A percentile compares a stretch with the other conserved stretches of the same genome.
These are phyloP conservation scores for Sphenodon punctatus DNA, from an alignment of 2,797 vertebrate genomes.

Conservation along the genomic window DNA sequence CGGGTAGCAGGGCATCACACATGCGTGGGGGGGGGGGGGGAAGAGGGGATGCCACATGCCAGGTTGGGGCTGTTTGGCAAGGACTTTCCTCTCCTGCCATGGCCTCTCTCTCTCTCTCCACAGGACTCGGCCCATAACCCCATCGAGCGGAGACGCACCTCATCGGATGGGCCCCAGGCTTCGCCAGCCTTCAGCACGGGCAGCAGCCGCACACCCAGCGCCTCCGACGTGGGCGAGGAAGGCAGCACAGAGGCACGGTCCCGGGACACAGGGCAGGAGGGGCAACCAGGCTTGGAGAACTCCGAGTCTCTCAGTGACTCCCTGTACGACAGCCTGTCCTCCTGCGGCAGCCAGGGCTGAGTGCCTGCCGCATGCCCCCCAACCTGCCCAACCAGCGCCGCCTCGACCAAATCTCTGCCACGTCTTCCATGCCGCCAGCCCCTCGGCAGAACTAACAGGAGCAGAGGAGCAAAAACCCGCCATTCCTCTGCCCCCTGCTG, in stretches of 20 bases:
- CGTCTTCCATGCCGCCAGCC: no score
- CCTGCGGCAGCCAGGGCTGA: conserved; percentile 96
- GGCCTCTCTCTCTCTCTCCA: neutral
- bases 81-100: no score
- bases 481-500: no score
- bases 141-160: conserved; percentile 16
- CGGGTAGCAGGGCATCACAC: no score
- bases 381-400: no score
- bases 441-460: no score
- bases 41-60: no score
- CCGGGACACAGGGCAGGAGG: conserved; percentile 78
- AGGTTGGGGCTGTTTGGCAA: no score
- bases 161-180: conserved; percentile 65
- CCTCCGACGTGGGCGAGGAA: conserved; percentile 88
- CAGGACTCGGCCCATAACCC: conserved; percentile 71
- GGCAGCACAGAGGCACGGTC: conserved; percentile 83
- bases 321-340: conserved; percentile 94
- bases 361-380: no score
- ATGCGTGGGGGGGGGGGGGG: no score
- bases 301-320: conserved; percentile 95
- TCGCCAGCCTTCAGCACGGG: conserved; percentile 76
- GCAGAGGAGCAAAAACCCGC: no score
- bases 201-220: conserved; percentile 82
- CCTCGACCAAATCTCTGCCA: no score
- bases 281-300: conserved; percentile 87